phyloP scores from a whole-genome alignment of 37 sponge, comb jelly and placozoan species.

The Crambe crambe region DNA sequence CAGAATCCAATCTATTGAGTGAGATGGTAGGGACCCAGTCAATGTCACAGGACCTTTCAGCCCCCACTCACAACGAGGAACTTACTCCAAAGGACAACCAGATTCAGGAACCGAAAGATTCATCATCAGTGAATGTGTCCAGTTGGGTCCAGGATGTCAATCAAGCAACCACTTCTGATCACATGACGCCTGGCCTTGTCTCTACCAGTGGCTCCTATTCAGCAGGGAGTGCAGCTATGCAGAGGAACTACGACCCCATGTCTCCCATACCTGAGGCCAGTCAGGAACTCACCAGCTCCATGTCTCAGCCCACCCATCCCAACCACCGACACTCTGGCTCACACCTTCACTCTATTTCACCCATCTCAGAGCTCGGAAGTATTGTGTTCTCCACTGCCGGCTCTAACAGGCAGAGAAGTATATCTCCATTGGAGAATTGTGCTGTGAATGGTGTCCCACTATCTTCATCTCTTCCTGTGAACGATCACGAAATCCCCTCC shows the following conservation, averaged over 20 bases:
- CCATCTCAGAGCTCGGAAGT: conserved; percentile 6
- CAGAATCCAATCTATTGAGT: neutral
- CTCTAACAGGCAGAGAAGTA: neutral
- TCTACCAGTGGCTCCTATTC: neutral
- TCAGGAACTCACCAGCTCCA: conserved; percentile 38
- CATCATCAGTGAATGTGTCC: neutral
- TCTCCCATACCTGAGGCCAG: conserved; percentile 49
- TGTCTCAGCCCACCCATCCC: conserved; percentile 10
- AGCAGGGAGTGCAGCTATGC: neutral
- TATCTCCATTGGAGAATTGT: conserved; percentile 21
- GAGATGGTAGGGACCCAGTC: neutral
- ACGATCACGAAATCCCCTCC: no score
- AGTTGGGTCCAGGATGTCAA: neutral
- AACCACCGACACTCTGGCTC: conserved; percentile 8
- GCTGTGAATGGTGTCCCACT: conserved; percentile 15
- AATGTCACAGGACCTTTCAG: neutral
- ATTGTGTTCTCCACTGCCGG: neutral
- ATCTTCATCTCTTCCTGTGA: no score
- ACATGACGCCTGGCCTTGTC: neutral
- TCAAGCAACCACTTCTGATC: conserved; percentile 1
- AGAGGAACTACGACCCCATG: conserved; percentile 5
- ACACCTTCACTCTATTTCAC: conserved; percentile 24
- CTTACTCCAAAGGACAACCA: neutral
- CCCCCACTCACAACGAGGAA: neutral
- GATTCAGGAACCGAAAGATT: neutral